Conservation (phyloP, 2,113 vertebrate species). For the Ascaphus truei region DNA sequence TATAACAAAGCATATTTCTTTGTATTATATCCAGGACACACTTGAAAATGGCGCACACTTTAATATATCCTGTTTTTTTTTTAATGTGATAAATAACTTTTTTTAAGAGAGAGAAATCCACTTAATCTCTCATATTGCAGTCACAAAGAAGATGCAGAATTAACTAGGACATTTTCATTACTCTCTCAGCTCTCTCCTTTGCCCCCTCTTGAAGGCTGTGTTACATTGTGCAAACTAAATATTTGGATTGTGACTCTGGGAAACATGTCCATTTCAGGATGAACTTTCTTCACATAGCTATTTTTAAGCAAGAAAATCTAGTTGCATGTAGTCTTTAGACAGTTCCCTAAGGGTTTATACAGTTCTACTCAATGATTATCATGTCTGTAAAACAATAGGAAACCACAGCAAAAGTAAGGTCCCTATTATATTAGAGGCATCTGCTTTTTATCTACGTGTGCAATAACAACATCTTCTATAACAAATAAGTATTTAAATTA, state of each 20-base stretch:
- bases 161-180: not conserved
- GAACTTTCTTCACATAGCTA: not conserved
- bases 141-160: not conserved
- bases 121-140: not conserved
- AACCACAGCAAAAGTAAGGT: no score
- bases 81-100: not conserved
- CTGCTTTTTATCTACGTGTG: no score
- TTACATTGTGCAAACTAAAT: conserved; percentile 18
- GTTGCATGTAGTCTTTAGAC: no score
- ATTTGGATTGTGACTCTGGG: conserved; percentile 33
- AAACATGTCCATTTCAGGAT: conserved; percentile 13
- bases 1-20: no score
- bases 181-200: not conserved
- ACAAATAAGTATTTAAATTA: no score
- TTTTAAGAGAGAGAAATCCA: not conserved
- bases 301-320: conserved; percentile 14
- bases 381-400: no score
- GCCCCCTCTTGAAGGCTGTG: conserved; percentile 1
- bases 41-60: no score
- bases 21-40: no score
- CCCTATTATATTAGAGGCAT: no score
- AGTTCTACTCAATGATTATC: not conserved
- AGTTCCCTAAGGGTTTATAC: conserved; percentile 4
- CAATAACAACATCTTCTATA: no score
- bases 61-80: no score